A percentile compares a stretch with the other conserved stretches of the same genome.
Evolutionary conservation across 2,113 vertebrate species (phyloP).

Genomic region (Silurus asotus): DNA sequence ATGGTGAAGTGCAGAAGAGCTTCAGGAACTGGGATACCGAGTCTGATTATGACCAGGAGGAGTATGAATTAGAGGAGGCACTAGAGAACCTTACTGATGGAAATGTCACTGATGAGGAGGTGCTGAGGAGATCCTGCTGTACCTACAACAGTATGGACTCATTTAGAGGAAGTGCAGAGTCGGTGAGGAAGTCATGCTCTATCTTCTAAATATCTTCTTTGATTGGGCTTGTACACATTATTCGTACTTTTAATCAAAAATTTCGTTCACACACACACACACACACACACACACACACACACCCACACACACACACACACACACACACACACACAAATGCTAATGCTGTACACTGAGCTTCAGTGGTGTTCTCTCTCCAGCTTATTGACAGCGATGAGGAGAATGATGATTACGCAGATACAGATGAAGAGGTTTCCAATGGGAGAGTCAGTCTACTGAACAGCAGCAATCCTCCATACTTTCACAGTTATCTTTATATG

Average conservation of each 20-base stretch:
- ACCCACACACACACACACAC: neutral
- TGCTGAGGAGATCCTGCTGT: conserved; percentile 76
- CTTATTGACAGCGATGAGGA: conserved; percentile 89
- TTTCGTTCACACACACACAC: neutral
- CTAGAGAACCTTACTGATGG: conserved; percentile 79
- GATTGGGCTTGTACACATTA: neutral
- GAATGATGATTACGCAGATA: conserved; percentile 85
- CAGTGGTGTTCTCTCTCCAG: conserved; percentile 59
- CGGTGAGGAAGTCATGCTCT: conserved; percentile 71
- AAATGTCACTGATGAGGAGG: conserved; percentile 77
- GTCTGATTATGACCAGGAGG: conserved; percentile 88
- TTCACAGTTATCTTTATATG: conserved; percentile 93
- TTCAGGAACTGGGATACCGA: conserved; percentile 80
- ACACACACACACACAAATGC: neutral
- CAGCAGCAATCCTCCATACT: conserved; percentile 86
- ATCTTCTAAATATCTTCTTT: neutral
- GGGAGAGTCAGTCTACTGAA: conserved; percentile 80
- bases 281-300: neutral
- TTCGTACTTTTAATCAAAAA: too few relatives aligned
- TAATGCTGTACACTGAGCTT: neutral
- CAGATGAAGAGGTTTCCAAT: conserved; percentile 86
- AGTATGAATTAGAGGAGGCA: conserved; percentile 79
- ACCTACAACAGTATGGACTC: conserved; percentile 83
- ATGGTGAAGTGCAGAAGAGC: neutral
- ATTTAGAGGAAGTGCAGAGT: conserved; percentile 84